Percentiles rank a stretch among this genome's conserved stretches.
Evolutionary conservation across 2,888 invertebrate species (phyloP).

Genomic region (Drosophila borealis): DNA sequence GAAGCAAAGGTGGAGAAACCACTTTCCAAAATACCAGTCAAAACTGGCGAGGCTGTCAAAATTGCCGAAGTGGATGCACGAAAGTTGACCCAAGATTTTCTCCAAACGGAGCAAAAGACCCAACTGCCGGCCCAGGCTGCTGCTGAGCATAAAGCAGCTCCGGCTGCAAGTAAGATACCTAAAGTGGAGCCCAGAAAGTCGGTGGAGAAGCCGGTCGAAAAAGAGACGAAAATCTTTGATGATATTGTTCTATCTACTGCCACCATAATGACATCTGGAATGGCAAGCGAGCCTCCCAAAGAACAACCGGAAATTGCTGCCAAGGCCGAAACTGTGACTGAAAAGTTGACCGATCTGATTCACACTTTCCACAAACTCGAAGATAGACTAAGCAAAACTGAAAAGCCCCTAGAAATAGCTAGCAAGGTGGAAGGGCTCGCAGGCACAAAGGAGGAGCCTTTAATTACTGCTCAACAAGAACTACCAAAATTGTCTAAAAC

Average conservation of each 20-base stretch:
- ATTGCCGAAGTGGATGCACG: conserved; percentile 55
- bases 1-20: conserved; percentile 63
- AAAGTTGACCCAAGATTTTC: conserved; percentile 66
- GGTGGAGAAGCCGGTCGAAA: conserved; percentile 55
- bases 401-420: conserved; percentile 39
- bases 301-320: conserved; percentile 52
- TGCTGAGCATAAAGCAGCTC: conserved; percentile 51
- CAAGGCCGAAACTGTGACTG: conserved; percentile 67
- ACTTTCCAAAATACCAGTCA: conserved; percentile 68
- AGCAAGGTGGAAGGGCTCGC: conserved; percentile 39
- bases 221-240: conserved; percentile 56
- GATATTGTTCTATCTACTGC: conserved; percentile 62
- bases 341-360: conserved; percentile 60
- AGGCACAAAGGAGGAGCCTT: conserved; percentile 30
- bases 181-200: conserved; percentile 72
- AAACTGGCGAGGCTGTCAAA: conserved; percentile 43
- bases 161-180: conserved; percentile 70
- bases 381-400: conserved; percentile 43
- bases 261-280: conserved; percentile 61
- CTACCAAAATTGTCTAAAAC: conserved; percentile 15
- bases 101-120: conserved; percentile 63
- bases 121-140: conserved; percentile 26
- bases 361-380: conserved; percentile 70
- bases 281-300: conserved; percentile 41
- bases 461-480: conserved; percentile 3